phyloP scores from a whole-genome alignment of 2,113 vertebrate genomes.

The Gymnobelideus leadbeateri region DNA sequence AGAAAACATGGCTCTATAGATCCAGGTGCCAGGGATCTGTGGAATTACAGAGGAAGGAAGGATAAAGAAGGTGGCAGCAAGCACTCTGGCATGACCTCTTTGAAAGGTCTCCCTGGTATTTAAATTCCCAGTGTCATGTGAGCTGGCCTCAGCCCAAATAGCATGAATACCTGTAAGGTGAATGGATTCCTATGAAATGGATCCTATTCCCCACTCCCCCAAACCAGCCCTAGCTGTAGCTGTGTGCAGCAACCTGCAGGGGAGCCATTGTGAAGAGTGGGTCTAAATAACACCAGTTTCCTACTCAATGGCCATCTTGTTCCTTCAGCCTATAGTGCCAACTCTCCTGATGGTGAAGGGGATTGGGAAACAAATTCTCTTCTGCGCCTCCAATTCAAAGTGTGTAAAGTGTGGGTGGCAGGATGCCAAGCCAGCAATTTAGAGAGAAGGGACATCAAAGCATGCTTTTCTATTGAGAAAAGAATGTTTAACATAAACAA shows the following conservation, averaged over 20 bases:
- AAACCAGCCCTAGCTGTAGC: background rate
- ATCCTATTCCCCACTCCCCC: background rate
- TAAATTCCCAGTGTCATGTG: background rate
- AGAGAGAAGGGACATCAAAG: background rate
- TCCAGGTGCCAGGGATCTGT: background rate
- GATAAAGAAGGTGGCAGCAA: background rate
- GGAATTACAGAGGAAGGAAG: background rate
- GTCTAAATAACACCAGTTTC: background rate
- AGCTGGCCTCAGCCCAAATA: background rate
- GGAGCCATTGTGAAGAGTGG: background rate
- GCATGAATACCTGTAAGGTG: background rate
- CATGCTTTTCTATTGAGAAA: background rate
- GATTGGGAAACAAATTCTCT: conserved; percentile 15
- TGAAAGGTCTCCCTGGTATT: background rate
- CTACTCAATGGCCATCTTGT: background rate
- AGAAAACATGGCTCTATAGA: background rate
- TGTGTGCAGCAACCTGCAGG: background rate
- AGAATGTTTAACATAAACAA: conserved; percentile 43
- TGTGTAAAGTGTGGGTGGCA: conserved; percentile 31
- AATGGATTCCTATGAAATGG: background rate
- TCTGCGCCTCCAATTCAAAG: conserved; percentile 16
- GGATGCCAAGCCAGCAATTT: conserved; percentile 8
- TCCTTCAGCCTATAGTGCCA: conserved; percentile 25
- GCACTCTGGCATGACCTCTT: background rate
- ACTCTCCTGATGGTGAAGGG: conserved; percentile 29